Evolutionary conservation across 2,113 vertebrate genomes (phyloP).

Genomic region (Megaleporinus macrocephalus): DNA sequence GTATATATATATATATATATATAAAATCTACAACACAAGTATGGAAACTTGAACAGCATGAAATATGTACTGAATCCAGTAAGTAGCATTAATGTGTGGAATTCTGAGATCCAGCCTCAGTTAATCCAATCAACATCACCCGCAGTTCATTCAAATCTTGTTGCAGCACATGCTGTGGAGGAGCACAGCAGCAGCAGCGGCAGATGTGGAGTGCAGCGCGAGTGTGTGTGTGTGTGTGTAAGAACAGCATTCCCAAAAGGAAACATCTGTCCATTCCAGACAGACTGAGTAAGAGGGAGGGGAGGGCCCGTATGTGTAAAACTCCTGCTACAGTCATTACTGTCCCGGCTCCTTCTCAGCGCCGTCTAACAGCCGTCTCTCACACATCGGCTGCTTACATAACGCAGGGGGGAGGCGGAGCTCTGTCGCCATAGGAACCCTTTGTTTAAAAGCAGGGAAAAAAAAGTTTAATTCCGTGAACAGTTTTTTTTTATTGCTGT

Average conservation of each 20-base stretch:
- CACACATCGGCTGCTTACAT: constrained; percentile 43
- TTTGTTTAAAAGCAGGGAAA: constrained; percentile 12
- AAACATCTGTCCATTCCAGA: constrained; percentile 99
- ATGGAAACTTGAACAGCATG: too few relatives aligned
- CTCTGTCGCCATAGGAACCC: constrained; percentile 10
- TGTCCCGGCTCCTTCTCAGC: constrained; percentile 15
- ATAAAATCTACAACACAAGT: too few relatives aligned
- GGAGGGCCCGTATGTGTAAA: constrained; percentile 57
- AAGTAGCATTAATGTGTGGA: too few relatives aligned
- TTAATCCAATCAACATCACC: not conserved
- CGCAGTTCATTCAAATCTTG: not conserved
- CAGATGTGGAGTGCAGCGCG: constrained; percentile 3
- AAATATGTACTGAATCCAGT: too few relatives aligned
- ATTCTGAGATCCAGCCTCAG: too few relatives aligned
- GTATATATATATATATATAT: too few relatives aligned
- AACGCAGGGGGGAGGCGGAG: not conserved
- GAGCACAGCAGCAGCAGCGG: not conserved
- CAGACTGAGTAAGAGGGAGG: constrained; percentile 86
- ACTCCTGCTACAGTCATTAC: constrained; percentile 80
- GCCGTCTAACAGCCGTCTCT: constrained; percentile 23
- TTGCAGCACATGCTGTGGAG: not conserved
- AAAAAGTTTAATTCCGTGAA: not conserved
- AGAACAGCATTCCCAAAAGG: constrained; percentile 81
- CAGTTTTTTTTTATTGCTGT: not conserved
- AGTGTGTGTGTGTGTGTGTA: constrained; percentile 70